Evolutionary conservation across 53 echinoderm and acorn worm genomes (phyloP).

Genomic region (Arbacia lixula): DNA sequence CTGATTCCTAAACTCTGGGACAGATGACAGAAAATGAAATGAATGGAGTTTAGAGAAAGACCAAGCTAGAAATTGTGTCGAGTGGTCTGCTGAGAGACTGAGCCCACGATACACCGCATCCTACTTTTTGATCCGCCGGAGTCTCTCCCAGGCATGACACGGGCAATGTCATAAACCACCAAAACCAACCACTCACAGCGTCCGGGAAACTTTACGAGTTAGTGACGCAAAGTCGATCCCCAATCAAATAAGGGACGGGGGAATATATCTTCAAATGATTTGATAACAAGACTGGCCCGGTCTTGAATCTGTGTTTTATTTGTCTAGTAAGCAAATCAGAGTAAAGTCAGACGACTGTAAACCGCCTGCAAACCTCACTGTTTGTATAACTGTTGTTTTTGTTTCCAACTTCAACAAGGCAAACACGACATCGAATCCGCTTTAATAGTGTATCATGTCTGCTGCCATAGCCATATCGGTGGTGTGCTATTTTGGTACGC

Average conservation of each 20-base stretch:
- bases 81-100: background rate
- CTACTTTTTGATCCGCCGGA: background rate
- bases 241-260: background rate
- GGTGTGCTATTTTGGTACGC: background rate
- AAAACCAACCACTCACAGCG: slow-evolving; percentile 35
- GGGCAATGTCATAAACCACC: slow-evolving; percentile 14
- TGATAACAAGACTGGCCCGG: slow-evolving; percentile 13
- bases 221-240: slow-evolving; percentile 28
- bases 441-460: background rate
- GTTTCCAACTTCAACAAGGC: slow-evolving; percentile 55
- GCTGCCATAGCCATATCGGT: slow-evolving; percentile 1
- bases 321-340: slow-evolving; percentile 54
- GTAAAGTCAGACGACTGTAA: slow-evolving; percentile 24
- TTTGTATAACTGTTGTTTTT: slow-evolving; percentile 55
- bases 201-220: slow-evolving; percentile 22
- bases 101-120: background rate
- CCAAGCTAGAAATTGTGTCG: background rate
- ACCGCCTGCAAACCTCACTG: slow-evolving; percentile 4
- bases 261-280: background rate
- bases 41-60: background rate
- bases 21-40: background rate
- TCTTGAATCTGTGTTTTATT: slow-evolving; percentile 26
- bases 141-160: background rate
- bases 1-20: too few relatives aligned
- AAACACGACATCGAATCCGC: slow-evolving; percentile 15